Evolutionary conservation across 2,888 invertebrate genomes (phyloP), one percentile per base, ranked within the genome.

Genomic region (Ectemnius cavifrons): DNA sequence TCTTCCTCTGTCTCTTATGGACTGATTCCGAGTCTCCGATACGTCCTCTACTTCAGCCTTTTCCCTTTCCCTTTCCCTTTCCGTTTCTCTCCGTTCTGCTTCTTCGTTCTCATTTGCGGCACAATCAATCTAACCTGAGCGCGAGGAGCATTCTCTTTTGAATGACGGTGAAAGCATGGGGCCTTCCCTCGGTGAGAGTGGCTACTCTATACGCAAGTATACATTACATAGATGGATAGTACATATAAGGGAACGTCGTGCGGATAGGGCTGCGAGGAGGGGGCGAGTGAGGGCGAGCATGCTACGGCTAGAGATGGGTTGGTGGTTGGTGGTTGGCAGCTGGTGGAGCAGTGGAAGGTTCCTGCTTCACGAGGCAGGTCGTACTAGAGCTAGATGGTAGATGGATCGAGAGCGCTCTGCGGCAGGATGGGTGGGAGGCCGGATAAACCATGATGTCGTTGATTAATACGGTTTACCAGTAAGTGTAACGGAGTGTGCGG

Each of bases 391-490:
- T 47, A 47, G 47, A 11, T 5, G 52, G 16, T 52, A 16, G 52
- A 16, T 16, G 52, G 52, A 16, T 37, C 37, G 8, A 37, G 37
- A 6, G 37, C 37, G 37, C 8, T 37, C 11, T 37, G 52, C n/a
- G 70, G 57, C 68, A 37, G 75, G 73, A 57, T 66, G 56, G 67
- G 72, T 74, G 84, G 84, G 80, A 82, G 75, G 85, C 84, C 84
- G 89, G 87, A 90, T 90, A 90, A 90, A 89, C 90, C 89, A 88
- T 89, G 90, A 91, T 90, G 90, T 90, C 90, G 89, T 90, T 91
- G 91, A 91, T 91, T 90, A 91, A 91, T 91, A 91, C 90, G 90
- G 90, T 91, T 91, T 91, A 90, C 89, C 90, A 89, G 91, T 91
- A 91, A 91, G 90, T 91, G 90, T 90, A 91, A 91, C 90, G 90